Base-by-base conservation (phyloP, 1,140 invertebrate species). In the Scylla paramamosain region DNA sequence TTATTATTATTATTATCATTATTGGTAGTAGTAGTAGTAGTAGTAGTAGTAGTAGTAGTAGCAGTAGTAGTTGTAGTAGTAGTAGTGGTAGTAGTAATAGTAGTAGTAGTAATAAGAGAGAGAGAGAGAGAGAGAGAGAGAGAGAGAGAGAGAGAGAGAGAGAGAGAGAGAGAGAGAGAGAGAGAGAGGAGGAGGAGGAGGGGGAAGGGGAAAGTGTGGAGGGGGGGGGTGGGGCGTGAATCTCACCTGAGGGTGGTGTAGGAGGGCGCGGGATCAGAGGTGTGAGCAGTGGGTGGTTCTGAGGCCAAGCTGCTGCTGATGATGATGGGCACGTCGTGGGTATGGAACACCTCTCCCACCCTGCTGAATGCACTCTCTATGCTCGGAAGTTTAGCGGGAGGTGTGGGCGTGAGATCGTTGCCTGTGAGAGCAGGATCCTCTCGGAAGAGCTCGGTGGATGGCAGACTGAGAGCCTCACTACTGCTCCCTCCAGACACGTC, bases 331-430 rank as follows among this genome's bases (percentile, higher is more conserved):
- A 77, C 67, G 39, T 96, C 94, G 4, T 94, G 67, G 16, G 93
- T 89, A 14, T 92, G 46, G 94, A 96, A 96, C 32, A 91, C 94
- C 28, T 96, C 96, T 8, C 95, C 96, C 4, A 96, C 93, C 25
- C 96, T 84, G n/a, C 96, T 96, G 92, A 96, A 96, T 86, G 96
- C 96, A 77, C 95, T 95, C 88, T 96, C 96, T 86, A 96, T 96
- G 82, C 96, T 96, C 12, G 96, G 96, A n/a, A 96, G 77, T 86
- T 93, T 95, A 6, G 96, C 95, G 16, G 96, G 84, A 29, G 95
- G 20, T n/a, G 48, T 52, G 87, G 77, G 39, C 25, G 45, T 28
- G n/a, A 93, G 86, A 83, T 84, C 59, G 87, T 29, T 88, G 59
- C 16, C 39, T 87, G 32, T 90, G 6, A 94, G 67, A 45, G 88